These are phyloP conservation scores for Morbakka virulenta DNA, from an alignment of 30 jellyfish, hydroid and myxozoan genomes.

Conservation along the genomic window DNA sequence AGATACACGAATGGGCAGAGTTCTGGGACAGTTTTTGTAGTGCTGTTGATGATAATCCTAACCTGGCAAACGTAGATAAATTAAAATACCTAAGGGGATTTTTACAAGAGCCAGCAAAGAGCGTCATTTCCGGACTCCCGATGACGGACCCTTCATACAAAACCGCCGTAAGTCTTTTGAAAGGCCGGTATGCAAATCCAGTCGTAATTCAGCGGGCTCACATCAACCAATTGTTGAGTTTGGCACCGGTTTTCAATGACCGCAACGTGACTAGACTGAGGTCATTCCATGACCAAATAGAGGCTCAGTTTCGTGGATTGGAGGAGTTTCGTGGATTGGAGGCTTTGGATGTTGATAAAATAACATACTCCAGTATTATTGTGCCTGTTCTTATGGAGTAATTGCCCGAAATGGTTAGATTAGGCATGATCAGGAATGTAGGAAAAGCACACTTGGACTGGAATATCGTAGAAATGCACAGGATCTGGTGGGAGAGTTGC, in stretches of 20 bases:
- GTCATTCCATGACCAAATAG: background rate
- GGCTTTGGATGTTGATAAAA: too few relatives aligned
- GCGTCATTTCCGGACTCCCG: slow-evolving; percentile 5
- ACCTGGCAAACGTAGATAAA: slow-evolving; percentile 25
- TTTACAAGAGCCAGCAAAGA: slow-evolving; percentile 46
- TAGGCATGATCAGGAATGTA: too few relatives aligned
- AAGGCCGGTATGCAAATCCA: background rate
- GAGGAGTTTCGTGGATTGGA: background rate
- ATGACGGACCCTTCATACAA: slow-evolving; percentile 4
- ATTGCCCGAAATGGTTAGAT: too few relatives aligned
- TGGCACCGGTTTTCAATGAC: slow-evolving; percentile 7
- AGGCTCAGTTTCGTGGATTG: background rate
- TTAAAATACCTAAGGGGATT: slow-evolving; percentile 30
- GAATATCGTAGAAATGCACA: slow-evolving; percentile 1
- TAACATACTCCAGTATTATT: too few relatives aligned
- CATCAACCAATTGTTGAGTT: background rate
- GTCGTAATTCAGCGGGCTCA: background rate
- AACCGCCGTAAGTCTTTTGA: slow-evolving; percentile 9
- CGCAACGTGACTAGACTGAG: background rate
- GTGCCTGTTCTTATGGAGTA: too few relatives aligned
- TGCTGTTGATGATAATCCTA: slow-evolving; percentile 23
- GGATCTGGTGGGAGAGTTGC: slow-evolving; percentile 8
- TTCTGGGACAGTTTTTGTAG: slow-evolving; percentile 52
- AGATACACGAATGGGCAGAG: slow-evolving; percentile 37
- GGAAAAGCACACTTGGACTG: too few relatives aligned